A percentile compares a stretch with the other conserved stretches of the same genome.
These are phyloP conservation scores for Pimephales promelas DNA, from an alignment of 2,113 vertebrate species.

Conservation along the genomic window DNA sequence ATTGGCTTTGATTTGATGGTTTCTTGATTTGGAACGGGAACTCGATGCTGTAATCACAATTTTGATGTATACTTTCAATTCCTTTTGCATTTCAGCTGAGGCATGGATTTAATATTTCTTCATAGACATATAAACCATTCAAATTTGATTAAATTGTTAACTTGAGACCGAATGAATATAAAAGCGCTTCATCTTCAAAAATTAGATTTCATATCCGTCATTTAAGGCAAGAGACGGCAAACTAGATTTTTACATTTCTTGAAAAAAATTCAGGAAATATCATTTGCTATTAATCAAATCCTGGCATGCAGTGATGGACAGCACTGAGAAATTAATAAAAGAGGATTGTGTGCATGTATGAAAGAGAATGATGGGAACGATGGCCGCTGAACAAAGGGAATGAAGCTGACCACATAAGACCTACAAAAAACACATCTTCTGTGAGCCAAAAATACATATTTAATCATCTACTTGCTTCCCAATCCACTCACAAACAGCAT, in stretches of 20 bases:
- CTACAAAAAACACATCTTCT: neutral
- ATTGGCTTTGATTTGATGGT: neutral
- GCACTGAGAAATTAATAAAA: constrained; percentile 6
- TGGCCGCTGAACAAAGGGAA: neutral
- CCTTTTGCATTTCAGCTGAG: neutral
- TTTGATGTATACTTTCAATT: constrained; percentile 6
- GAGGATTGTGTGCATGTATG: neutral
- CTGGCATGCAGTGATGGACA: neutral
- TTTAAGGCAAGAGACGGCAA: neutral
- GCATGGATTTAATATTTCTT: constrained; percentile 11
- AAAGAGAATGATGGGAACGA: neutral
- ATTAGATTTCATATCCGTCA: neutral
- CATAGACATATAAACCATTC: neutral
- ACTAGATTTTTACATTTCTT: constrained; percentile 1
- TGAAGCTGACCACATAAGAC: neutral
- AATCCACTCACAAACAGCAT: neutral
- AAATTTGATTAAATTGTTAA: neutral
- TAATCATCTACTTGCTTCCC: neutral
- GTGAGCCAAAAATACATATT: constrained; percentile 3
- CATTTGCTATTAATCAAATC: constrained; percentile 14
- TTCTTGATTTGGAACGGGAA: neutral
- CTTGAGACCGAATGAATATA: neutral
- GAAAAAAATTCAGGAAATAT: neutral
- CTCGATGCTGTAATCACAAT: too few species aligned
- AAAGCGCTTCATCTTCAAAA: neutral